These are phyloP conservation scores for Poecile atricapillus DNA, from an alignment of 2,113 vertebrate genomes.

Conservation along the genomic window DNA sequence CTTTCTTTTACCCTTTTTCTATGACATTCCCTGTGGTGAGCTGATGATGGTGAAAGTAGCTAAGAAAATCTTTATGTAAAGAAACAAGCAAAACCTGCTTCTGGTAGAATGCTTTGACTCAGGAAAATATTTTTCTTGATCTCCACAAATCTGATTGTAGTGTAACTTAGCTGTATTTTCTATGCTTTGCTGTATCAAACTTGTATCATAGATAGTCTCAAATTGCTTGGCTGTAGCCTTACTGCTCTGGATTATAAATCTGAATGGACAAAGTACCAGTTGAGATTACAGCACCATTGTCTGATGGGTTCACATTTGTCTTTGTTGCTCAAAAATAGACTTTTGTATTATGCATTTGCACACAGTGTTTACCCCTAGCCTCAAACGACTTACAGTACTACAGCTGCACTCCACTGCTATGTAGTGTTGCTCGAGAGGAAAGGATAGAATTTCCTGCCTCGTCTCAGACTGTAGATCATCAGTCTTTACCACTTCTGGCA, in stretches of 20 bases:
- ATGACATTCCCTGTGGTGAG: background rate
- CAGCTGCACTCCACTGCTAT: background rate
- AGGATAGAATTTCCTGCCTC: constrained; percentile 36
- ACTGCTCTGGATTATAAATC: background rate
- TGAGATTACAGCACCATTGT: background rate
- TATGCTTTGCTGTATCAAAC: background rate
- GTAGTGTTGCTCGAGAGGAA: background rate
- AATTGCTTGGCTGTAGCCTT: background rate
- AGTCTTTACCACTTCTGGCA: constrained; percentile 19
- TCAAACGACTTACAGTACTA: background rate
- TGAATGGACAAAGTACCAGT: background rate
- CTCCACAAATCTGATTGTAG: background rate
- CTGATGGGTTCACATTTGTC: background rate
- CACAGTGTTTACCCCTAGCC: background rate
- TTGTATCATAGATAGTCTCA: background rate
- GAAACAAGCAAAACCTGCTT: background rate
- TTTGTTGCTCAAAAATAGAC: constrained; percentile 9
- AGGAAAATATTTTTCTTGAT: background rate
- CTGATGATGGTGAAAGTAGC: background rate
- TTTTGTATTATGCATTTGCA: background rate
- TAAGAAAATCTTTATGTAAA: background rate
- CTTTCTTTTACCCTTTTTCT: background rate
- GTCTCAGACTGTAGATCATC: background rate
- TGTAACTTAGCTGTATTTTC: background rate
- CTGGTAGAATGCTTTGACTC: background rate